A percentile compares a stretch with the other conserved stretches of the same genome.
Conservation (phyloP, 1,140 invertebrate species). For the Pygmarrhopalites habei region DNA sequence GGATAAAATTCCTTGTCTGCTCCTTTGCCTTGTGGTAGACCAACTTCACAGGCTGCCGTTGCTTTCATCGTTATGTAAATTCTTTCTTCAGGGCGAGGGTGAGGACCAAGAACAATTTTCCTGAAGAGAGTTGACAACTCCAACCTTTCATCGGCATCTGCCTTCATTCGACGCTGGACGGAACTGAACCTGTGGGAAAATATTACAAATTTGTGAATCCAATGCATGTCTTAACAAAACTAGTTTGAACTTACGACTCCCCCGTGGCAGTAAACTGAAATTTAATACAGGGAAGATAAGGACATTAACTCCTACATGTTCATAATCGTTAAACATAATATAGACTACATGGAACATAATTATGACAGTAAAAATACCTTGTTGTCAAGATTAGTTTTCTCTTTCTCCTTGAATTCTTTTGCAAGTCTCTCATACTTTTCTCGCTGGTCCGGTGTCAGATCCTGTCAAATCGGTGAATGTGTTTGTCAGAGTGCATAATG, state of each 20-base stretch:
- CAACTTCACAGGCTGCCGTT: constrained; percentile 1
- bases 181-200: neutral
- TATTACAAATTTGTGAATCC: neutral
- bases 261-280: neutral
- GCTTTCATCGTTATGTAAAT: constrained; percentile 26
- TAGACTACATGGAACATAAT: too few relatives aligned
- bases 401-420: constrained; percentile 29
- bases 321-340: too few relatives aligned
- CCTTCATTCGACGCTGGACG: neutral
- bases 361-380: too few relatives aligned
- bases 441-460: constrained; percentile 24
- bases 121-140: neutral
- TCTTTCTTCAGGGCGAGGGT: neutral
- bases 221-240: neutral
- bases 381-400: constrained; percentile 33
- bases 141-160: neutral
- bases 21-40: neutral
- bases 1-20: constrained; percentile 20
- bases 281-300: too few relatives aligned
- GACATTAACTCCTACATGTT: too few relatives aligned
- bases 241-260: neutral
- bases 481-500: too few relatives aligned
- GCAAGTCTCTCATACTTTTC: constrained; percentile 31
- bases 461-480: too few relatives aligned
- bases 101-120: neutral